A percentile compares a stretch with the other conserved stretches of the same genome.
These are phyloP conservation scores for Cydia pomonella DNA, from an alignment of 1,140 invertebrate genomes.

Conservation along the genomic window DNA sequence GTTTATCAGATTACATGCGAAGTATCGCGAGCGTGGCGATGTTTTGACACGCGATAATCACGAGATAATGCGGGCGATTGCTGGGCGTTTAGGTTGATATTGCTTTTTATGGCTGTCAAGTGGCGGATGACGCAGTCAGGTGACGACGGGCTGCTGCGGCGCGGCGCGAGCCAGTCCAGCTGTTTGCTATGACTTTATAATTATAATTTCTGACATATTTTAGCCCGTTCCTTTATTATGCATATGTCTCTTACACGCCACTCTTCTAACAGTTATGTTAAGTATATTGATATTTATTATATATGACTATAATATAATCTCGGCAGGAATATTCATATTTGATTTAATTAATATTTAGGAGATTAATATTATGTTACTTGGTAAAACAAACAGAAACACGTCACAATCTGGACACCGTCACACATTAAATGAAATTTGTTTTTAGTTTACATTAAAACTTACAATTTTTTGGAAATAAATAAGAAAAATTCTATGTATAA, in stretches of 20 bases:
- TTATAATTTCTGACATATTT: background rate
- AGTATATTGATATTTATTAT: too few species aligned
- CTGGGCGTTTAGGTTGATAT: conserved; percentile 77
- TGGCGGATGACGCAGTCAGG: conserved; percentile 60
- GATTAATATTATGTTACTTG: too few species aligned
- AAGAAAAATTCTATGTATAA: too few species aligned
- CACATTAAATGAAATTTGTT: too few species aligned
- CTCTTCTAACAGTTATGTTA: background rate
- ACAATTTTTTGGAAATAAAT: too few species aligned
- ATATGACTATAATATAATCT: too few species aligned
- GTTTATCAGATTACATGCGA: conserved; percentile 81
- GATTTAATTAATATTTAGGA: too few species aligned
- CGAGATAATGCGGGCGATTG: conserved; percentile 80
- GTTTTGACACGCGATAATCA: conserved; percentile 82
- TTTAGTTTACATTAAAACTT: too few species aligned
- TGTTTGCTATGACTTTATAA: background rate
- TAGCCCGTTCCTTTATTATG: too few species aligned
- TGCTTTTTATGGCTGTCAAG: conserved; percentile 74
- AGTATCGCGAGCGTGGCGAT: conserved; percentile 80
- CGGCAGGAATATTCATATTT: too few species aligned
- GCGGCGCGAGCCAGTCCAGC: conserved; percentile 5
- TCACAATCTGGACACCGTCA: too few species aligned
- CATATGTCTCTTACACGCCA: background rate
- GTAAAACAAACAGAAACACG: too few species aligned
- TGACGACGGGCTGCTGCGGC: conserved; percentile 47